Evolutionary conservation across 2,888 invertebrate species (phyloP).

Genomic region (Stramonita haemastoma): DNA sequence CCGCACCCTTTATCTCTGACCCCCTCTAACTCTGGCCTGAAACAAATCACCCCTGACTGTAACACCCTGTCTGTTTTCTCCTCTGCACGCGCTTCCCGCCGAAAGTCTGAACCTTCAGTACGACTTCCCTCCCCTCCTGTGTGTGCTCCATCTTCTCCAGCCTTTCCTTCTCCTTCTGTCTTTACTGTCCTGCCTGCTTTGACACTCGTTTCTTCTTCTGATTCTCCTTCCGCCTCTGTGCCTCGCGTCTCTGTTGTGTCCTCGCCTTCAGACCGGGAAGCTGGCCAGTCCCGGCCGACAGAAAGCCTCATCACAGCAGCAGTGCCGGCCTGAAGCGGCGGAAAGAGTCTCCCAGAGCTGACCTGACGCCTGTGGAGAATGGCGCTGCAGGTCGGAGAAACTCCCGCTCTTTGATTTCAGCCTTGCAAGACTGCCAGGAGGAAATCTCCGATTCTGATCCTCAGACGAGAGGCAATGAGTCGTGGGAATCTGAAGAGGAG

Average conservation of each 20-base stretch:
- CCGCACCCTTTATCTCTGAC: not conserved
- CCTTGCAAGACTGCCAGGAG: not conserved
- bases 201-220: not conserved
- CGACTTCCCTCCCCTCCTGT: not conserved
- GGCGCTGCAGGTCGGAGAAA: not conserved
- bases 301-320: not conserved
- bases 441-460: not conserved
- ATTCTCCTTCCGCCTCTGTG: not conserved
- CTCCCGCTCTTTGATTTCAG: not conserved
- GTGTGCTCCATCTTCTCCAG: not conserved
- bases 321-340: not conserved
- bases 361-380: not conserved
- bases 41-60: not conserved
- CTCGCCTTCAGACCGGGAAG: not conserved
- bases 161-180: constrained; percentile 8
- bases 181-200: not conserved
- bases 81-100: not conserved
- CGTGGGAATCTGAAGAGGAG: not conserved
- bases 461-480: not conserved
- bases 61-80: not conserved
- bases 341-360: not conserved
- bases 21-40: not conserved
- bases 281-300: not conserved
- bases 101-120: not conserved
- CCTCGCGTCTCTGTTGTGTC: not conserved